These are phyloP conservation scores for Aspidapion aeneum DNA, from an alignment of 2,888 invertebrate genomes.

Conservation along the genomic window DNA sequence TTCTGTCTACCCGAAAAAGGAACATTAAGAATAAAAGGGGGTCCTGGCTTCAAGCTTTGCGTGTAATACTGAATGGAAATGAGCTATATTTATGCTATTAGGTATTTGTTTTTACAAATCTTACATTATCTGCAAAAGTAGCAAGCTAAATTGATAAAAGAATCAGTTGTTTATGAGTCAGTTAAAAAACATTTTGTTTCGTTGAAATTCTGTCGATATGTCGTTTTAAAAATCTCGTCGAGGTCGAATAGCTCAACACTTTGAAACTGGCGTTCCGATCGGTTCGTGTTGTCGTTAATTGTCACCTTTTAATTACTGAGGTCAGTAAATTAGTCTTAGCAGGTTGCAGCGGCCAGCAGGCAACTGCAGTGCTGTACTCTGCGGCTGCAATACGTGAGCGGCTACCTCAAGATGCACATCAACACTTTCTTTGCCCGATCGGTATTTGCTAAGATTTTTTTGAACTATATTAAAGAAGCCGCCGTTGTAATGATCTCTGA, in stretches of 20 bases:
- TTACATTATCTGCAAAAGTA: no score
- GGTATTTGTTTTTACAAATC: no score
- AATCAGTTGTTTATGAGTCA: no score
- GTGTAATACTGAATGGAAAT: no score
- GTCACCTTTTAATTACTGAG: slow-evolving; percentile 50
- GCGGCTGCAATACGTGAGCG: slow-evolving; percentile 31
- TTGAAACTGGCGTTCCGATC: slow-evolving; percentile 46
- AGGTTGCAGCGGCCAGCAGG: slow-evolving; percentile 7
- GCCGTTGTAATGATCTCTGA: no score
- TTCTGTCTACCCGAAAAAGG: no score
- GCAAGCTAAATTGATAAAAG: no score
- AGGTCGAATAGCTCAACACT: slow-evolving; percentile 45
- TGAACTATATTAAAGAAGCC: neutral
- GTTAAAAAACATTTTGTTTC: no score
- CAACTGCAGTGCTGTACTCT: slow-evolving; percentile 31
- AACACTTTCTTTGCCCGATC: neutral
- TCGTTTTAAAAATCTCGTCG: slow-evolving; percentile 21
- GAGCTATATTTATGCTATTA: no score
- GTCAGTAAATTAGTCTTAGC: slow-evolving; percentile 33
- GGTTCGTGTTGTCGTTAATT: slow-evolving; percentile 49
- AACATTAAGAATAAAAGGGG: no score
- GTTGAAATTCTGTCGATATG: no score
- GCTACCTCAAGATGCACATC: slow-evolving; percentile 24
- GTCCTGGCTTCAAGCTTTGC: no score
- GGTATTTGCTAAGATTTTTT: neutral